Evolutionary conservation across 2,797 vertebrate genomes (phyloP).

Genomic region (Steatocranus sp.): DNA sequence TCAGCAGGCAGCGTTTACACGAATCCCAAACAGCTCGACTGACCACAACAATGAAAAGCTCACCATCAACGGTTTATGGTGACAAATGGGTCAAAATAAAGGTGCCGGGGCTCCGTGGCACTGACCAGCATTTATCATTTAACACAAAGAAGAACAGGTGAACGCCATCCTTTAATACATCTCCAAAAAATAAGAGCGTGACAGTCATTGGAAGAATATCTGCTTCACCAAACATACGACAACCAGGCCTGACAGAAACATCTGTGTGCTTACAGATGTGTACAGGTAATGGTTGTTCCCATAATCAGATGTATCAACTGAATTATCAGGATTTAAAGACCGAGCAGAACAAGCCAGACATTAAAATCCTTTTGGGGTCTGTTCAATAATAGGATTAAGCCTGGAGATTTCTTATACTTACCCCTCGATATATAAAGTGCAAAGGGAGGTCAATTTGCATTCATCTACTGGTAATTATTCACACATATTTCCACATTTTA

Average conservation of each 20-base stretch:
- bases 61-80: background rate
- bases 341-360: background rate
- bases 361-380: background rate
- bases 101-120: background rate
- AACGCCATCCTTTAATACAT: background rate
- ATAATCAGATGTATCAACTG: background rate
- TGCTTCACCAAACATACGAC: background rate
- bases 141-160: background rate
- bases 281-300: background rate
- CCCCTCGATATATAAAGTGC: background rate
- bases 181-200: background rate
- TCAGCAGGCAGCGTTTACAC: background rate
- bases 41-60: background rate
- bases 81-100: background rate
- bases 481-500: background rate
- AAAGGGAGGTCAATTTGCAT: background rate
- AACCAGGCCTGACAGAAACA: background rate
- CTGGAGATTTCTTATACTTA: background rate
- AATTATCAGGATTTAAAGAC: background rate
- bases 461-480: background rate
- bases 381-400: background rate
- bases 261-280: background rate
- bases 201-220: background rate
- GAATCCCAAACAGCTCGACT: background rate
- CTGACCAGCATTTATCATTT: background rate